Evolutionary conservation across 2,797 vertebrate genomes (phyloP), one percentile per base, ranked within the genome.

Genomic region (Eremophila alpestris): DNA sequence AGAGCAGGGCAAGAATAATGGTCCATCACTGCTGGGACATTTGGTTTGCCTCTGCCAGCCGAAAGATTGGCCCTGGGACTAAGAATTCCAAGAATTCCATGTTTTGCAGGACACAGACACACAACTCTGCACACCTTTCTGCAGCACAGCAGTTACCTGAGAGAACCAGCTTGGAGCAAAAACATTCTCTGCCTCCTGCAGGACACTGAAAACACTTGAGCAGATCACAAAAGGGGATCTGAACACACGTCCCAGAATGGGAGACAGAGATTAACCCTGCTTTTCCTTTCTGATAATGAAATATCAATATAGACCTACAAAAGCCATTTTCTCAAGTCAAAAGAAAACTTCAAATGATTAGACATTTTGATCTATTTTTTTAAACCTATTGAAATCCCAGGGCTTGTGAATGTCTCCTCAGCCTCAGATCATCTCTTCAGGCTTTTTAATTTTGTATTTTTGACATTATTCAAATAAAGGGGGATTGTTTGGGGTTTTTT

Each of bases 81-180:
- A 34, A 16, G 60, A 29, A 83, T 29, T 54, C 27, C 32, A 45
- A 19, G 4, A 52, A 59, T 45, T 38, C 38, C 27, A 6, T 8
- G 24, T 27, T 63, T 74, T 26, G 18, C 1, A 14, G 58, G 51
- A 41, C 3, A 5, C 1, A 48, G 52, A 14, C 7, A 23, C 7
- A 20, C 1, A 80, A 52, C 41, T 27, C 65, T 41, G 36, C 45
- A 21, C 16, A 13, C 4, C 36, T 76, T 62, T 22, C 43, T 70
- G 43, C n/a, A 65, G 1, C 7, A 5, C 0, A 24, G 5, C 24
- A 48, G 10, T 9, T 10, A 4, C 38, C 30, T 45, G 43, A 45
- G 62, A 56, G 27, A 64, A 17, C 6, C 48, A 80, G 0, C 13
- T 40, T 7, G 7, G 55, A 78, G 55, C 56, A 63, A 52, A 67